Evolutionary conservation across 2,113 vertebrate genomes (phyloP), one percentile per base, ranked within the genome.

Genomic region (Hemichromis elongatus): DNA sequence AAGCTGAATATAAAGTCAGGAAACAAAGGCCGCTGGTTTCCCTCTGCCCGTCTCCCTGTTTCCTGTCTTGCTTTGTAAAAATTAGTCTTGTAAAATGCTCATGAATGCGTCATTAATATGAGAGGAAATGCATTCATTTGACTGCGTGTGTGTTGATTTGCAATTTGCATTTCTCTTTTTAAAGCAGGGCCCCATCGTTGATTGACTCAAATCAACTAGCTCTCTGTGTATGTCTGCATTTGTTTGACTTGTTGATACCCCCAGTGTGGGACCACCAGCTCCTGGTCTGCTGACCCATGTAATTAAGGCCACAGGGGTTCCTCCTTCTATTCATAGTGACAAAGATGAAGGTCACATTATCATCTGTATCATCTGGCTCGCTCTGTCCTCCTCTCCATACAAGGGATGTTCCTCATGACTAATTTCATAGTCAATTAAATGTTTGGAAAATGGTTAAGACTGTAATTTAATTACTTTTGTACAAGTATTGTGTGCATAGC

Each of bases 261-360:
- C 59, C 83, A 80, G 40, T 81, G 90, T 90, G 87, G 87, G 87
- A 88, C 79, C 84, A 90, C 84, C 86, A 66, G 84, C 89, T 86
- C 83, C 78, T 86, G 83, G 59, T 90, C 90, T 61, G 70, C 33
- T 95, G 92, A 94, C 94, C 93, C 92, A 80, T 86, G 78, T 90
- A 90, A 95, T 95, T 89, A 90, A 93, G 92, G 92, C 81, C 91
- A 93, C 85, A 90, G 89, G 80, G 56, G 88, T 84, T 63, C 61
- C 88, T 91, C 79, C 81, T 54, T 82, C 77, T 83, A 82, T 91
- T 89, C 42, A 50, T 47, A 28, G 30, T 66, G 54, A 80, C 79
- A 80, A 81, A 89, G 84, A 91, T 88, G 82, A 93, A 92, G 80
- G 84, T 82, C 91, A 86, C 86, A 88, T 91, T 86, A 90, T 91